phyloP scores from a whole-genome alignment of 2,888 invertebrate species.

The Cheilosia grossa region DNA sequence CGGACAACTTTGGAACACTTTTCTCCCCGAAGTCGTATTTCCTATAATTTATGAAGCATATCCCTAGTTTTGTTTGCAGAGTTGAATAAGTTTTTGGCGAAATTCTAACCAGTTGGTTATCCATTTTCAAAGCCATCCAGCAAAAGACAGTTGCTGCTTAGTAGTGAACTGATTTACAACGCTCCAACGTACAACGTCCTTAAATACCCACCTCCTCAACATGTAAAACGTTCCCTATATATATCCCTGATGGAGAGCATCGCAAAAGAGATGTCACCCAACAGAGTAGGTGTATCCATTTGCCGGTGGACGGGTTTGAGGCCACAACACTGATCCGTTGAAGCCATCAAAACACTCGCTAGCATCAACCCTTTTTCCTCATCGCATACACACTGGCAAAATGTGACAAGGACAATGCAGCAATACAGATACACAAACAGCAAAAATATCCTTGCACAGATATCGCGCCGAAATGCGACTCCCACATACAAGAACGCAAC shows the following conservation, averaged over 20 bases:
- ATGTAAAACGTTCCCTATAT: not conserved
- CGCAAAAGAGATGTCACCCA: slow-evolving; percentile 4
- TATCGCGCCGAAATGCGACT: slow-evolving; percentile 34
- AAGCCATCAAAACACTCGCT: slow-evolving; percentile 37
- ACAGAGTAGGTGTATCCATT: slow-evolving; percentile 37
- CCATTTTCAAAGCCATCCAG: no score
- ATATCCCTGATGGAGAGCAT: slow-evolving; percentile 1
- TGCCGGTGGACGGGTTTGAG: slow-evolving; percentile 2
- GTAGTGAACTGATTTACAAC: no score
- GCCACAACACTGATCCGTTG: slow-evolving; percentile 42
- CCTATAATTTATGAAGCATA: no score
- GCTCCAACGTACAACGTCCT: no score
- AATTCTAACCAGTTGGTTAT: no score
- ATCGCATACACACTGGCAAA: slow-evolving; percentile 18
- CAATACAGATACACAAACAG: slow-evolving; percentile 10
- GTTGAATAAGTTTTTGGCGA: no score
- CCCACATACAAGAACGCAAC: slow-evolving; percentile 32
- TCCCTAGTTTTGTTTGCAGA: no score
- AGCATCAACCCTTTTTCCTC: slow-evolving; percentile 24
- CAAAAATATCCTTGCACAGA: slow-evolving; percentile 15
- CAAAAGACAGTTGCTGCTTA: no score
- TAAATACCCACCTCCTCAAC: not conserved
- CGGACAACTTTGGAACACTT: no score
- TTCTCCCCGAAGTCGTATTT: no score
- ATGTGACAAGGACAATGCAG: slow-evolving; percentile 37